Percentiles rank a stretch among this genome's conserved stretches.
These are phyloP conservation scores for Drosophila putrida DNA, from an alignment of 2,888 invertebrate genomes.

Conservation along the genomic window DNA sequence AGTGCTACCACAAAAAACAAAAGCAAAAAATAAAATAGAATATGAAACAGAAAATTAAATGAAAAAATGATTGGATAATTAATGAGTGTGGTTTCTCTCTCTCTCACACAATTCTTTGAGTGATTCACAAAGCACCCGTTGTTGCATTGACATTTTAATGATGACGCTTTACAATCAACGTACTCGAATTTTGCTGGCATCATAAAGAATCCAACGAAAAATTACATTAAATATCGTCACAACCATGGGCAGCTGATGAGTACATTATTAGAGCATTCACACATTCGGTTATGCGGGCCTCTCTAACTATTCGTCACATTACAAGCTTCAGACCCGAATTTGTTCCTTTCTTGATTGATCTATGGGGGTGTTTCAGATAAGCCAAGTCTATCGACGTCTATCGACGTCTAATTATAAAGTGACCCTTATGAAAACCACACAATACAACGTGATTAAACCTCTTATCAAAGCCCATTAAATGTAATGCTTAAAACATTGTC, in stretches of 20 bases:
- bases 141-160: slow-evolving; percentile 33
- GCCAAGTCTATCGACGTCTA: neutral
- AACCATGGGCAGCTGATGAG: slow-evolving; percentile 56
- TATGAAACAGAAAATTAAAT: slow-evolving; percentile 17
- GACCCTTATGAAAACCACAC: slow-evolving; percentile 18
- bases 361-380: slow-evolving; percentile 42
- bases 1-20: slow-evolving; percentile 38
- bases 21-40: slow-evolving; percentile 1
- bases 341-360: slow-evolving; percentile 43
- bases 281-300: slow-evolving; percentile 54
- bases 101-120: neutral
- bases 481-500: neutral
- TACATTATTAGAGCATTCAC: slow-evolving; percentile 20
- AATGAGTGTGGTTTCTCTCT: slow-evolving; percentile 31
- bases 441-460: slow-evolving; percentile 5
- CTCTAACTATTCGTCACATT: slow-evolving; percentile 48
- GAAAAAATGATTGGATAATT: slow-evolving; percentile 37
- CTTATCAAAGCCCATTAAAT: neutral
- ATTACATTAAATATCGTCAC: slow-evolving; percentile 34
- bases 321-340: slow-evolving; percentile 23
- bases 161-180: slow-evolving; percentile 12
- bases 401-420: slow-evolving; percentile 5
- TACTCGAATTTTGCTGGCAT: slow-evolving; percentile 56
- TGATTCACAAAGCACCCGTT: slow-evolving; percentile 35
- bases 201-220: slow-evolving; percentile 50